Percentiles rank a stretch among this genome's conserved stretches.
phyloP scores from a whole-genome alignment of 2,113 vertebrate species.

The Corythornis madagascariensis region DNA sequence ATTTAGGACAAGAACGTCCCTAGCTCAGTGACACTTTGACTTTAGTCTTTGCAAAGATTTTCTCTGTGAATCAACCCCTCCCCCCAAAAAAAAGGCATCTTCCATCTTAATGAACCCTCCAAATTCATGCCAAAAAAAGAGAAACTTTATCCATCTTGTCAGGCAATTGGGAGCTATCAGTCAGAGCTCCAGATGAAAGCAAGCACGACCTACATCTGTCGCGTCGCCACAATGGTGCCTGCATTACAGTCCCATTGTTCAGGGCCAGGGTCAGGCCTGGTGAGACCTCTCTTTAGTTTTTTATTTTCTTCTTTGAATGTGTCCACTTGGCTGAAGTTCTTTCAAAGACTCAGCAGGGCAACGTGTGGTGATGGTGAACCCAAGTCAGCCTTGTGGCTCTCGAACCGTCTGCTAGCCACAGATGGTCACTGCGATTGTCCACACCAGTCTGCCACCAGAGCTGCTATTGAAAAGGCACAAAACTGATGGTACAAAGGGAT shows the following conservation, averaged over 20 bases:
- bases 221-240: background rate
- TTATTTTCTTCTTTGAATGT: conserved; percentile 43
- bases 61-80: background rate
- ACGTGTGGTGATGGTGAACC: background rate
- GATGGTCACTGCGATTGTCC: conserved; percentile 37
- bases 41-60: background rate
- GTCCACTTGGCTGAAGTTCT: conserved; percentile 65
- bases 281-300: conserved; percentile 31
- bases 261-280: conserved; percentile 48
- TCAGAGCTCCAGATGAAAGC: conserved; percentile 48
- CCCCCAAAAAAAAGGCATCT: background rate
- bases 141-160: conserved; percentile 23
- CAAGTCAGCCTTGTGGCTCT: conserved; percentile 5
- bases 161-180: conserved; percentile 5
- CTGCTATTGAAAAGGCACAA: conserved; percentile 50
- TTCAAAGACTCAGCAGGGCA: conserved; percentile 59
- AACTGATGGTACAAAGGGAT: conserved; percentile 31
- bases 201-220: conserved; percentile 58
- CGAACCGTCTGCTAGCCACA: conserved; percentile 13
- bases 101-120: background rate
- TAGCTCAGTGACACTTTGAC: background rate
- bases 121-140: background rate
- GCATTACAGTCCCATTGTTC: conserved; percentile 60
- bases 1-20: background rate
- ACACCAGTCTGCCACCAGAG: background rate